phyloP scores from a whole-genome alignment of 2,888 invertebrate species.

The Plagodis pulveraria region DNA sequence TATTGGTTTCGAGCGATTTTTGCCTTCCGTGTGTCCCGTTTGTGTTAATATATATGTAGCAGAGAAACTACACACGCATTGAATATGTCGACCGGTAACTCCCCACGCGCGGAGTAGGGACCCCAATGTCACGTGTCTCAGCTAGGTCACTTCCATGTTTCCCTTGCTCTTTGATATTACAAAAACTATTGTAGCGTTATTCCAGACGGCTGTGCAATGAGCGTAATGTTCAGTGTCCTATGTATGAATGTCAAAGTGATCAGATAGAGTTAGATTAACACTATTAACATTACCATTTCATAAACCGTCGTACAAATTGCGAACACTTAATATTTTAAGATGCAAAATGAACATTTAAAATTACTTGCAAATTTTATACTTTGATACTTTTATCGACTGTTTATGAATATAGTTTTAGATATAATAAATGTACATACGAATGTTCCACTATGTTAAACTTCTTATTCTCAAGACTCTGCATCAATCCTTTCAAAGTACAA shows the following conservation, averaged over 20 bases:
- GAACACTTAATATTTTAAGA: conserved; percentile 38
- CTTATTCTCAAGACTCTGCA: no score
- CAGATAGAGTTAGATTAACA: conserved; percentile 79
- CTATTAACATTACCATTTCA: conserved; percentile 73
- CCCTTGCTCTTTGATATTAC: conserved; percentile 83
- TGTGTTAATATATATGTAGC: conserved; percentile 70
- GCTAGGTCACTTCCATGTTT: conserved; percentile 17
- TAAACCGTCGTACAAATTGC: conserved; percentile 64
- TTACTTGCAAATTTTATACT: conserved; percentile 25
- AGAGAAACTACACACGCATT: conserved; percentile 81
- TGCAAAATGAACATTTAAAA: neutral
- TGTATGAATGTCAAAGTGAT: conserved; percentile 81
- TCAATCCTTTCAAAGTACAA: no score
- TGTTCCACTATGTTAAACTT: conserved; percentile 49
- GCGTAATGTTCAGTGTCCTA: conserved; percentile 78
- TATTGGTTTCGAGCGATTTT: conserved; percentile 74
- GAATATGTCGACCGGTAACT: conserved; percentile 21
- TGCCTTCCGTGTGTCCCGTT: conserved; percentile 81
- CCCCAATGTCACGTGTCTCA: neutral
- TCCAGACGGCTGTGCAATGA: conserved; percentile 83
- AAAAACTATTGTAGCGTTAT: conserved; percentile 77
- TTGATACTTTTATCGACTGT: conserved; percentile 61
- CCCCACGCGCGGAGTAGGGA: conserved; percentile 4
- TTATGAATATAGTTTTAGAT: conserved; percentile 71
- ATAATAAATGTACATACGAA: conserved; percentile 56